Evolutionary conservation across 2,113 vertebrate genomes (phyloP), one percentile per base, ranked within the genome.

Genomic region (Ailuropoda melanoleuca): DNA sequence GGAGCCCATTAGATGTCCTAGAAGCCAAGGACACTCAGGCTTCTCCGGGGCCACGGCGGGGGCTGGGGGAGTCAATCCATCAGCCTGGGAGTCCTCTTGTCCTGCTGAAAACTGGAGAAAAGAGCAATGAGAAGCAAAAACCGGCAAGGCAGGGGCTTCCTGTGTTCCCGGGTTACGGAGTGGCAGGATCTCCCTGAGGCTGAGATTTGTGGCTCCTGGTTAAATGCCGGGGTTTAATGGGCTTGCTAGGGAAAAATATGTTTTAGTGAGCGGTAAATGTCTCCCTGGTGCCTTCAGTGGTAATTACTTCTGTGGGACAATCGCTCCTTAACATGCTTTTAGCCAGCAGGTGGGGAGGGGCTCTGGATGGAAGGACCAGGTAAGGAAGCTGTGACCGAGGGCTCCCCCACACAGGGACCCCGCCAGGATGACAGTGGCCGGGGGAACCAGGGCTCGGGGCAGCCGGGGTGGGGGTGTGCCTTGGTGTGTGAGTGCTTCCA

Each of bases 171-270:
- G 89, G 74, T 91, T 58, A 81, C 26, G 29, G 85, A 95, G 92
- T 18, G 39, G 58, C 70, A 26, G 80, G 9, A 50, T 66, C 90
- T 92, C 97, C 26, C 48, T 23, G 31, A 90, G 82, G 55, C 85
- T 43, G 37, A 53, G 93, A 88, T 84, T 77, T 96, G 94, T 89
- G 90, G 81, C 50, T 96, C 70, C 72, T 86, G 74, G 95, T 84
- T 97, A 96, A 97, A 96, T 55, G 53, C 83, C 23, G 48, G 72
- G 82, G 93, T 93, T 88, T 97, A 93, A 97, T 56, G 74, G 97
- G 66, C 81, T 46, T 87, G 96, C 88, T 43, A 85, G 81, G 92
- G 85, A 90, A 85, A 92, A 75, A 66, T 75, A 87, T 78, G 84
- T 95, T 98, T 93, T 43, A 82, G 60, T 87, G 86, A 94, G 86